Base-by-base conservation (phyloP, 2,888 invertebrate genomes). In the Latrodectus elegans region DNA sequence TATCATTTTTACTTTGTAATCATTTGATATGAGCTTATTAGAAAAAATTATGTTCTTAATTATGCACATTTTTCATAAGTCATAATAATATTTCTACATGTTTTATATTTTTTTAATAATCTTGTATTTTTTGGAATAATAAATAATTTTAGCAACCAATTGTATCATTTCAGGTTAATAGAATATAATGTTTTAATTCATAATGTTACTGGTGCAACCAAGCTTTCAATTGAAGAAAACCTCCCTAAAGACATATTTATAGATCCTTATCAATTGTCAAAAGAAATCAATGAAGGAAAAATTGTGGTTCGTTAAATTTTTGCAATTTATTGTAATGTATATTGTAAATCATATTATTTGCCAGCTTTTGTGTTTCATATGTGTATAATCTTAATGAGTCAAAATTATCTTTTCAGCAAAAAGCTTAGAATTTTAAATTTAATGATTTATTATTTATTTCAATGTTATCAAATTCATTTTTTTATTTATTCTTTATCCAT, bases 191-290 rank as follows among this genome's bases (percentile, higher is more conserved):
- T 72, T n/a, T 26, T 52, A 8, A 11, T 77, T 22, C 70, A 64
- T 38, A 53, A 52, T 22, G 3, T 64, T 1, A 65, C 12, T 26
- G 77, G 72, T 4, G 52, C 22, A 38, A 76, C 72, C 14, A 49
- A 53, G 6, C 52, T 86, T 17, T 65, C 81, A 11, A 81, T 86
- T 51, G 38, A 53, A 55, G 81, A 86, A 77, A 72, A 38, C 15
- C 38, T 81, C 9, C 76, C 86, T 10, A 71, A 76, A 65, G 86
- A 86, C 38, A 74, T 80, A 6, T 86, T 71, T 77, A 0, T 86
- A 12, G 86, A 86, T 81, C 53, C 76, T 14, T 86, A 81, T 74
- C 76, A 86, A 60, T 15, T 86, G 12, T 49, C 51, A 10, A 22
- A 81, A 53, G 26, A 53, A 60, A 60, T 83, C 53, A 70, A 76